phyloP scores from a whole-genome alignment of 2,113 vertebrate species.

The Crypturellus undulatus region DNA sequence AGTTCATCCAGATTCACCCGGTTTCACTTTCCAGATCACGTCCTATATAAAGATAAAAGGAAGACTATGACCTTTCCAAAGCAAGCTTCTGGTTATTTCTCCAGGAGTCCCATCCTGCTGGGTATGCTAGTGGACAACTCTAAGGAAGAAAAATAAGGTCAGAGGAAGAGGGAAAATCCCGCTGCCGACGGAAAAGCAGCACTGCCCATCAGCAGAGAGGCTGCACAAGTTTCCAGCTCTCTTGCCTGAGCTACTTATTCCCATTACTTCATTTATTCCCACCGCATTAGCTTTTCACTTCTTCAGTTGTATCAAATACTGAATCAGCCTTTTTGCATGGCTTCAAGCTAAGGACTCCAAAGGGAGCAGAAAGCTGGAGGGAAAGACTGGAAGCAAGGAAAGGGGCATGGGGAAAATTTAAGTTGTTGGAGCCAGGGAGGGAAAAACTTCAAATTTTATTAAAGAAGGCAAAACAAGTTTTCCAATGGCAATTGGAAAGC shows the following conservation, averaged over 20 bases:
- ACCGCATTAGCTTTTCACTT: background rate
- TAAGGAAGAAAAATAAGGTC: background rate
- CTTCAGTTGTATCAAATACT: background rate
- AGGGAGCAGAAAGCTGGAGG: constrained; percentile 39
- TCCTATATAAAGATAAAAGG: background rate
- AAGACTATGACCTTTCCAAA: background rate
- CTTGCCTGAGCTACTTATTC: rapidly evolving
- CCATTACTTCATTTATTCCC: background rate
- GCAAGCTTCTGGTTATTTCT: background rate
- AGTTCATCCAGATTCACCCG: background rate
- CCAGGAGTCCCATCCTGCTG: background rate
- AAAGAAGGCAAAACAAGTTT: background rate
- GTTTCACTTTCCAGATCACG: rapidly evolving
- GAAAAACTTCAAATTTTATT: background rate
- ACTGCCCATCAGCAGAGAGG: background rate
- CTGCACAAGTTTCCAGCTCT: background rate
- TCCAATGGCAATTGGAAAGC: background rate
- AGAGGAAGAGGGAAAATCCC: background rate
- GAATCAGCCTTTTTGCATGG: background rate
- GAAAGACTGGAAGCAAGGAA: constrained; percentile 3
- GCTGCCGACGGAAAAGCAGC: rapidly evolving
- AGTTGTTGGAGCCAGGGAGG: background rate
- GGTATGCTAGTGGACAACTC: background rate
- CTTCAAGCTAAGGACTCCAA: background rate
- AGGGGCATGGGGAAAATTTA: background rate